Evolutionary conservation across 2,797 vertebrate genomes (phyloP), one percentile per base, ranked within the genome.

Genomic region (Mionectes olivaceus): DNA sequence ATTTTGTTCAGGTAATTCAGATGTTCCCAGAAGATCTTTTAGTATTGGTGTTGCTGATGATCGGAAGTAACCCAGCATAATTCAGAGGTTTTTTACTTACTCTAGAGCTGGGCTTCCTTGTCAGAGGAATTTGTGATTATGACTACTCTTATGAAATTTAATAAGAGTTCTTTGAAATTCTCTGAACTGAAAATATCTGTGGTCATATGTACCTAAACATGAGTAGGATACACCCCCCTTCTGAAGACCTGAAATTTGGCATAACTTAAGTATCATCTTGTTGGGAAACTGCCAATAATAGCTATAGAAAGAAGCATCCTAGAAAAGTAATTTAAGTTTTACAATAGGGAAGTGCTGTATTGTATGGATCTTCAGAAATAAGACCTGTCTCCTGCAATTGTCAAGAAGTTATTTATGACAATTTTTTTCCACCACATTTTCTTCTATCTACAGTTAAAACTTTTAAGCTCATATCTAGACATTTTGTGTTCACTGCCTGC

Each of bases 1-100:
- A 69, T 71, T 94, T 87, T 79, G 37, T 80, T 75, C 5, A 7
- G 27, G 43, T 70, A 89, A 86, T 93, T 89, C 52, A 89, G 49
- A 70, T 39, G 37, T 90, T 84, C 71, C 37, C 39, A 46, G 27
- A 87, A 41, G 32, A 33, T 33, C 12, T 83, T 83, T 88, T 74
- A 75, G 52, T 78, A 60, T 46, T 59, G 49, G 7, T 64, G 15
- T 25, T 69, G 53, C 8, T 52, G 60, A 27, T 70, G 76, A 74
- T n/a, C 57, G 19, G n/a, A 89, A 90, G 33, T 22, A 57, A 71
- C 13, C 15, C 23, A 65, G 35, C 37, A 39, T 7, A 76, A 25
- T 44, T 70, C 12, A 55, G 37, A 67, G 10, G 6, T 27, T 69
- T 93, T 94, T 80, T 79, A 68, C 16, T 92, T 85, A 43, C 28